These are phyloP conservation scores for Pyrgus malvae DNA, from an alignment of 2,888 invertebrate genomes.

Conservation along the genomic window DNA sequence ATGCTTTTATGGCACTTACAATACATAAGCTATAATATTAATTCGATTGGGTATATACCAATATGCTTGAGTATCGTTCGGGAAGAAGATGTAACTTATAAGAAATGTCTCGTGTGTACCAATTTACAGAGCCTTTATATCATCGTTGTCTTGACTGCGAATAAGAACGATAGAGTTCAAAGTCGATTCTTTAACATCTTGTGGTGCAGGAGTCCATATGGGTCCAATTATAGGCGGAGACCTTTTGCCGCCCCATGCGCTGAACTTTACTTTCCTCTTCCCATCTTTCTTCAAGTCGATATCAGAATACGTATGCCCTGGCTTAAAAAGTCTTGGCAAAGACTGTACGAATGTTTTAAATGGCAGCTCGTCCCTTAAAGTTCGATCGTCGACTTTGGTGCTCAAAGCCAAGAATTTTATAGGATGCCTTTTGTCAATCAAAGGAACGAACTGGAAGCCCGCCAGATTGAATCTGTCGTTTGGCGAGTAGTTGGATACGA, in stretches of 20 bases:
- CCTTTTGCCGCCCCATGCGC: slow-evolving; percentile 74
- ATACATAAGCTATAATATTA: slow-evolving; percentile 1
- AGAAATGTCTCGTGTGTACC: slow-evolving; percentile 6
- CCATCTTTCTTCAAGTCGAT: slow-evolving; percentile 70
- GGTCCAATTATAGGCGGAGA: slow-evolving; percentile 75
- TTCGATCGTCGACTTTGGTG: slow-evolving; percentile 49
- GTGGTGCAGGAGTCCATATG: slow-evolving; percentile 65
- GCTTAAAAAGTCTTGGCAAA: slow-evolving; percentile 58
- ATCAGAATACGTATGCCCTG: slow-evolving; percentile 66
- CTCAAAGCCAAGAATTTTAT: slow-evolving; percentile 60
- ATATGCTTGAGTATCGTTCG: not conserved
- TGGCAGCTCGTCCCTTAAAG: slow-evolving; percentile 56
- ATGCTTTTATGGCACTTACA: slow-evolving; percentile 47
- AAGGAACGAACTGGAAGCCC: slow-evolving; percentile 58
- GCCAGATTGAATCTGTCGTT: slow-evolving; percentile 49
- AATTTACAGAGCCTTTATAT: slow-evolving; percentile 29
- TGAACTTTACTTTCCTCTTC: slow-evolving; percentile 73
- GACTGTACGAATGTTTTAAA: slow-evolving; percentile 59
- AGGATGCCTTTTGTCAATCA: slow-evolving; percentile 59
- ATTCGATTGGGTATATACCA: slow-evolving; percentile 2
- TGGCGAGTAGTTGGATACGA: slow-evolving; percentile 61
- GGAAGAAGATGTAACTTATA: not conserved
- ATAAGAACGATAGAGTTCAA: slow-evolving; percentile 60
- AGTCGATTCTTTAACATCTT: slow-evolving; percentile 55
- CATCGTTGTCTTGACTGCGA: slow-evolving; percentile 41